Base-by-base conservation (phyloP, 1,140 invertebrate species). In the Papilio xuthus region DNA sequence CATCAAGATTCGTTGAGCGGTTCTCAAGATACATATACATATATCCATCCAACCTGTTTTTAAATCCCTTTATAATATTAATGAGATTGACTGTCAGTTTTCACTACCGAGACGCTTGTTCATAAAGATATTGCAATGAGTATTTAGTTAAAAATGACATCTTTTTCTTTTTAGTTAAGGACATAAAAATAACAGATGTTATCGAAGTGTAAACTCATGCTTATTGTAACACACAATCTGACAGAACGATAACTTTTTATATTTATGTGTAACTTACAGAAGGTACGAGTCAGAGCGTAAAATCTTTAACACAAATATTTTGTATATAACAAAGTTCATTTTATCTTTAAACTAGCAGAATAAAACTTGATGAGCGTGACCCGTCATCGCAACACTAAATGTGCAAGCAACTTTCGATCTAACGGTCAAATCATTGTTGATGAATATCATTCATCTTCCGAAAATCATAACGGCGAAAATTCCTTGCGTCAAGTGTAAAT, bases 401-500 rank as follows among this genome's bases (percentile, higher is more conserved):
- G 74, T 63, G 4, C 47, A 78, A 53, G 67, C 81, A 72, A 85
- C 79, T 85, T 47, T 85, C 79, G 76, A 74, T 80, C 79, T 83
- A 83, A 79, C 53, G 50, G 67, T 4, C 56, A 28, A 53, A 78
- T 23, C 69, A 77, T 79, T 83, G 79, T 75, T 15, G 69, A 47
- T 56, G 78, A 77, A 78, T 63, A 32, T 77, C 32, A 53, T 80
- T 73, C 60, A 81, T 81, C 78, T 72, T 78, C 32, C 53, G 60
- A 69, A 83, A 82, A 83, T 83, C 81, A 82, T 80, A 84, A 78
- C 82, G 81, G 53, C 75, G 78, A 82, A 83, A 84, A 87, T 83
- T 79, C 79, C 77, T 69, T 85, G 84, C 83, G 74, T 84, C 85
- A 78, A 84, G 23, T 86, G 85, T 90, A 88, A 87, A 88, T 88